Percentiles rank a stretch among this genome's conserved stretches.
Evolutionary conservation across 2,113 vertebrate genomes (phyloP).

Genomic region (Naja naja): DNA sequence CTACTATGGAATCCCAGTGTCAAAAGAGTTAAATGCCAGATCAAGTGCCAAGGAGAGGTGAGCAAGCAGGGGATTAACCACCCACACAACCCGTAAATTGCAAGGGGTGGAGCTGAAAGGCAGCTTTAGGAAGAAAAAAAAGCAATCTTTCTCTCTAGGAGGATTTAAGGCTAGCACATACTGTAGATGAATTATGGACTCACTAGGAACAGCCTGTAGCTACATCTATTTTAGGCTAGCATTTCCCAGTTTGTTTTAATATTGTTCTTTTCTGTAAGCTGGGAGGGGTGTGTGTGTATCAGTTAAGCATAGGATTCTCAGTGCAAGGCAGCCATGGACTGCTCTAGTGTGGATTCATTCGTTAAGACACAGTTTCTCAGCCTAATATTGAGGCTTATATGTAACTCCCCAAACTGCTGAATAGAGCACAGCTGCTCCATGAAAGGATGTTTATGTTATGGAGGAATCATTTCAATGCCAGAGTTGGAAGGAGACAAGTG

Average conservation of each 20-base stretch:
- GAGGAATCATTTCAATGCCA: not conserved
- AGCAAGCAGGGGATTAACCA: constrained; percentile 12
- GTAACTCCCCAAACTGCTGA: not conserved
- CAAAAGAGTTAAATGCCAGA: not conserved
- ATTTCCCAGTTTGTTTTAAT: not conserved
- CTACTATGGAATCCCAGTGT: not conserved
- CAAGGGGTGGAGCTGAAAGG: not conserved
- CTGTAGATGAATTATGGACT: not conserved
- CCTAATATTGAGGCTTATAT: not conserved
- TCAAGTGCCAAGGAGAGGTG: constrained; percentile 7
- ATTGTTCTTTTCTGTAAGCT: not conserved
- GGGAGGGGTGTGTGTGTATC: not conserved
- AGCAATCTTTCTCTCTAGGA: not conserved
- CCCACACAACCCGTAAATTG: not conserved
- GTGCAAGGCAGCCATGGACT: not conserved
- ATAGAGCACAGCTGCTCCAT: not conserved
- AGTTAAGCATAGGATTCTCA: not conserved
- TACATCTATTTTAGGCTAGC: not conserved
- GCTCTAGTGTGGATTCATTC: not conserved
- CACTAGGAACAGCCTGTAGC: not conserved
- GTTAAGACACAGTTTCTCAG: not conserved
- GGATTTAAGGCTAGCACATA: not conserved
- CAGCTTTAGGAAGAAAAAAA: not conserved
- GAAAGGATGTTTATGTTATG: not conserved
- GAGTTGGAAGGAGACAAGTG: not conserved